Conservation (phyloP, 2,888 invertebrate species). For the Microctonus hyperodae region DNA sequence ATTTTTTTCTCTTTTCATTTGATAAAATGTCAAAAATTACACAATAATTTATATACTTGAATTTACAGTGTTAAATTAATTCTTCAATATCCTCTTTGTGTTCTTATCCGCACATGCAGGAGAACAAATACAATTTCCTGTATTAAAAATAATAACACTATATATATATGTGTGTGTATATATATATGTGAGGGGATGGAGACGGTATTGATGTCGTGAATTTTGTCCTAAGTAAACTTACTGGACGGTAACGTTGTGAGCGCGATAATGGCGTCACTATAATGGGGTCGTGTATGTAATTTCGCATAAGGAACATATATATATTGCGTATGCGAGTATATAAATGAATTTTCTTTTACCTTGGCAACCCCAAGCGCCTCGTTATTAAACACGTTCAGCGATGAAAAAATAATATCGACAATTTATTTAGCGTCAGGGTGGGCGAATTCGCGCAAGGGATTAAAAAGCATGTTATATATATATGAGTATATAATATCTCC, state of each 20-base stretch:
- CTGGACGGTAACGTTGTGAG: constrained; percentile 12
- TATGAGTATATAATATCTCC: constrained; percentile 22
- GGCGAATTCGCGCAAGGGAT: constrained; percentile 49
- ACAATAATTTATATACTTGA: not conserved
- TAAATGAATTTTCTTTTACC: not conserved
- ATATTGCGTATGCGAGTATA: not conserved
- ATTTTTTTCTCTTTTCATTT: constrained; percentile 34
- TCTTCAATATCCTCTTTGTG: constrained; percentile 2
- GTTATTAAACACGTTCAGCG: constrained; percentile 44
- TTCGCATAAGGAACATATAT: not conserved
- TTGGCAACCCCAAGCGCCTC: constrained; percentile 12
- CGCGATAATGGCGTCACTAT: constrained; percentile 8
- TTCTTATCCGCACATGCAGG: not conserved
- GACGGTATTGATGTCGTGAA: constrained; percentile 17
- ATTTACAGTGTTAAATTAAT: not conserved
- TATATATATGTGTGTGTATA: not conserved
- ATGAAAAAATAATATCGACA: constrained; percentile 61
- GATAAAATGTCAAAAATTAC: too few relatives aligned
- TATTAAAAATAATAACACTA: constrained; percentile 13
- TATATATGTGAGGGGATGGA: not conserved
- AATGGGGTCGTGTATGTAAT: constrained; percentile 4
- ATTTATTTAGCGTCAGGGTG: constrained; percentile 58
- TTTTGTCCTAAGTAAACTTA: constrained; percentile 27
- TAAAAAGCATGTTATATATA: constrained; percentile 52
- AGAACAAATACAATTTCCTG: constrained; percentile 17